Base-by-base conservation (phyloP, 2,888 invertebrate species). In the Druceiella hillmani region DNA sequence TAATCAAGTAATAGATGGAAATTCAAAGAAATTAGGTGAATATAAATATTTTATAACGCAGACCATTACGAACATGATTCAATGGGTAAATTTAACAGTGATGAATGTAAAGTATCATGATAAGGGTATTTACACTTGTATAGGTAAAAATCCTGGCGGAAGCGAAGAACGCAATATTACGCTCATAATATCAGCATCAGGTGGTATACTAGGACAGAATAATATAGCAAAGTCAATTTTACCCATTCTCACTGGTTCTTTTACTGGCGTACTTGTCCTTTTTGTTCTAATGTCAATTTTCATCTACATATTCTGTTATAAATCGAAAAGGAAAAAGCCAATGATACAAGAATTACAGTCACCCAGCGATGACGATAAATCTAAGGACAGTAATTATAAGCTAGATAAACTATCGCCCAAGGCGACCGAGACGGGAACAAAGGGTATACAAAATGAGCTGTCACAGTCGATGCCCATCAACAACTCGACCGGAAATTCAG, bases 101-200 rank as follows among this genome's bases (percentile, higher is more conserved):
- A 66, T 76, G 2, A 75, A 79, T 14, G 75, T 80, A 0, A 60
- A 76, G 7, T 65, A 72, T 10, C 75, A 75, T 28, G 87, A 87
- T 55, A 75, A 76, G 50, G 87, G 87, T 0, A 78, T 81, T 43
- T 87, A 87, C 57, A 76, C 79, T 2, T 93, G 92, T 55, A 72
- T 84, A 1, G 90, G 90, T 0, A 83, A 81, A 52, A 92, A 88
- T 58, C 79, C 81, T 0, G 92, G 87, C 0, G 92, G 91, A 1
- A 75, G 76, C 4, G 83, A 82, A 37, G 86, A 87, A 55, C 79
- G 78, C 36, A 87, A 87, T 50, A 67, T 90, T 31, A 79, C 78
- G 3, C 59, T 92, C 24, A 59, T 77, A 3, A 51, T 72, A n/a
- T 63, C 66, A 9, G 68, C 59, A 50, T 69, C 70, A 55, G 68